A percentile compares a stretch with the other conserved stretches of the same genome.
Evolutionary conservation across 2,113 vertebrate species (phyloP).

Genomic region (Sminthopsis crassicaudata): DNA sequence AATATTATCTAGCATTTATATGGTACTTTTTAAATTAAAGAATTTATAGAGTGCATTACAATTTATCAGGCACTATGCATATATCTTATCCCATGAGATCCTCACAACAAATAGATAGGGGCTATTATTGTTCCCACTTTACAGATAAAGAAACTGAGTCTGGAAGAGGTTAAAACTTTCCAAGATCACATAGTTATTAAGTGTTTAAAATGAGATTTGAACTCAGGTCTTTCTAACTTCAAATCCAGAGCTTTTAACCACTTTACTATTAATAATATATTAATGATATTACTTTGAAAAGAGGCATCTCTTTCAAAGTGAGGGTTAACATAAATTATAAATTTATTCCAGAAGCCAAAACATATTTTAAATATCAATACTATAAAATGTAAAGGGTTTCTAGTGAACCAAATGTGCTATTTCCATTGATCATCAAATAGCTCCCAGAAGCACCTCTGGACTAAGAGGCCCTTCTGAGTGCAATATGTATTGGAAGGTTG

Average conservation of each 20-base stretch:
- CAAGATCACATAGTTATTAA: neutral
- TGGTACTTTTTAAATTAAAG: neutral
- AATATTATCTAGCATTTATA: neutral
- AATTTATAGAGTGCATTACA: neutral
- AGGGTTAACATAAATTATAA: neutral
- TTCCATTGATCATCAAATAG: neutral
- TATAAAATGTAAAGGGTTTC: neutral
- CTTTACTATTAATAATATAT: neutral
- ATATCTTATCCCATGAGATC: neutral
- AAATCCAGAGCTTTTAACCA: neutral
- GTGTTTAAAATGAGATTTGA: neutral
- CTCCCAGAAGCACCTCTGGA: neutral
- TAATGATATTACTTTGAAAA: neutral
- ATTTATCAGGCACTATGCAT: neutral
- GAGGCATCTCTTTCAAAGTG: neutral
- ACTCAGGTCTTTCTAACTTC: neutral
- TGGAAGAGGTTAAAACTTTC: neutral
- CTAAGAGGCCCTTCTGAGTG: neutral
- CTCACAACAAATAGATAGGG: neutral
- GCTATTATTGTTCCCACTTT: neutral
- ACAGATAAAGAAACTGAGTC: neutral
- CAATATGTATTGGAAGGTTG: neutral
- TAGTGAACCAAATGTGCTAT: neutral
- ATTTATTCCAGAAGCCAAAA: constrained; percentile 38
- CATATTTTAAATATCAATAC: neutral